Base-by-base conservation (phyloP, 2,888 invertebrate species). In the Caenorhabditis angaria region DNA sequence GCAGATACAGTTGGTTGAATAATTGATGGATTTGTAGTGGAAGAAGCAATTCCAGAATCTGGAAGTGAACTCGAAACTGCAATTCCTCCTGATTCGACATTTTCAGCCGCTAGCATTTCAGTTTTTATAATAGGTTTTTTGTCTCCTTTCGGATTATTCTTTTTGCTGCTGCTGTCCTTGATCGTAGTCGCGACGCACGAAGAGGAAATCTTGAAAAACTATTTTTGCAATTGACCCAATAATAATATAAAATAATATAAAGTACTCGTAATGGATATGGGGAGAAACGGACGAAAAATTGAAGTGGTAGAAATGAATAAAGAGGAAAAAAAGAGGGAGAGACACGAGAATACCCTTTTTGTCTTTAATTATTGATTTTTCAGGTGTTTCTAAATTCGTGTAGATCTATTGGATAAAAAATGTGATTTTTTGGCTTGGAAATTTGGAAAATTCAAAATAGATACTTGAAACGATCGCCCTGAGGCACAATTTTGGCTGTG, bases 121-220 rank as follows among this genome's bases (percentile, higher is more conserved):
- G 32, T 32, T 32, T 32, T 32, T 32, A 32, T 32, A 10, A 32
- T 32, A 8, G 10, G 5, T 32, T 32, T 10, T 10, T 32, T 32
- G 5, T 32, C 10, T 32, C 32, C 14, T 41, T 12, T 12, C 18
- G 41, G 5, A 3, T 12, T 3, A 6, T 6, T 41, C 41, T 41
- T 41, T 14, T 41, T 41, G 41, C n/a, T n/a, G n/a, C n/a, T n/a
- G n/a, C 18, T 41, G 41, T 41, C 41, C 41, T 41, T 41, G 41
- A 41, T 41, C 41, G 41, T 12, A 32, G 32, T n/a, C n/a, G n/a
- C 32, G 12, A 12, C 41, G 41, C 41, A 41, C 41, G 41, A 41
- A 41, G 41, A 41, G 41, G 41, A 41, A 41, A 41, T 41, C 41
- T 41, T 41, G 41, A 41, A 41, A 41, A 41, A 41, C n/a, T n/a